phyloP scores from a whole-genome alignment of 2,797 vertebrate species.

The Gymnoscopelus braueri region DNA sequence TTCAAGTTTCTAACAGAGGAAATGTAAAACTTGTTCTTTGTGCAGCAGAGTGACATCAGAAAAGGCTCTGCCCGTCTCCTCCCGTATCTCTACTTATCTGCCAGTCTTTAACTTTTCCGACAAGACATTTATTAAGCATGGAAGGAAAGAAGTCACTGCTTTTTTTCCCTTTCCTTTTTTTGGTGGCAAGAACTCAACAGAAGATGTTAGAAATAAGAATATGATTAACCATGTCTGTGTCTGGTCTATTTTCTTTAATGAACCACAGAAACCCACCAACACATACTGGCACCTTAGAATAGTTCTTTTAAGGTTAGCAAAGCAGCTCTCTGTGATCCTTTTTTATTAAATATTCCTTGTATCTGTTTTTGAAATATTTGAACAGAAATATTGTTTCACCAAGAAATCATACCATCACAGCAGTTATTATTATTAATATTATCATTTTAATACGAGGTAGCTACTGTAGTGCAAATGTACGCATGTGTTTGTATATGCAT shows the following conservation, averaged over 20 bases:
- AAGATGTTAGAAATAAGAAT: conserved; percentile 13
- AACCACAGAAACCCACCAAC: conserved; percentile 46
- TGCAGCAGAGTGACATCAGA: conserved; percentile 37
- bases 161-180: background rate
- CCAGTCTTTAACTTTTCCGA: conserved; percentile 39
- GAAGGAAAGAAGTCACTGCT: conserved; percentile 2
- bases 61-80: conserved; percentile 29
- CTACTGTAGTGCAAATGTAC: too few species aligned
- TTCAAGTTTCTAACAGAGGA: conserved; percentile 60
- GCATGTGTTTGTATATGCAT: too few species aligned
- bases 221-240: conserved; percentile 54
- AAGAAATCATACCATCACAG: too few species aligned
- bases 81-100: conserved; percentile 20
- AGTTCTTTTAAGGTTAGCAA: too few species aligned
- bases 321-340: too few species aligned
- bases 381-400: too few species aligned
- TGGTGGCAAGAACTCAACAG: conserved; percentile 44
- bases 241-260: conserved; percentile 46
- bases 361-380: too few species aligned
- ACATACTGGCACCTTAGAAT: conserved; percentile 34
- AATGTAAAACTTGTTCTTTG: conserved; percentile 70
- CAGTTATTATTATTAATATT: too few species aligned
- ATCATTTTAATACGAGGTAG: too few species aligned
- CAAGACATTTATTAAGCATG: conserved; percentile 59
- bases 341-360: too few species aligned